phyloP scores from a whole-genome alignment of 2,888 invertebrate species.

The Papilio demoleus region DNA sequence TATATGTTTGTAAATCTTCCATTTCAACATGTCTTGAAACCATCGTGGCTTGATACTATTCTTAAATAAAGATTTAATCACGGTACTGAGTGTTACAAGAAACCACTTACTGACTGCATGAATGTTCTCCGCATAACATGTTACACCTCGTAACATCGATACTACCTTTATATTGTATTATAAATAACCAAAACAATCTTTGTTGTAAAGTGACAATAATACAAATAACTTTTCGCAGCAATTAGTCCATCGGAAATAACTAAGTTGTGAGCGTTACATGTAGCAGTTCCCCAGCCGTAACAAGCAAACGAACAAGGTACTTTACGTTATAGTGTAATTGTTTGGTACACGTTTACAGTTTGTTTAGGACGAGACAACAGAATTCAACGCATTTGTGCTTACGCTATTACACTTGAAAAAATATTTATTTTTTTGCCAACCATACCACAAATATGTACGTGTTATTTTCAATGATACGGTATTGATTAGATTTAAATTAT shows the following conservation, averaged over 20 bases:
- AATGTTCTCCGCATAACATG: no score
- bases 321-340: slow-evolving; percentile 29
- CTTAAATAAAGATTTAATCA: no score
- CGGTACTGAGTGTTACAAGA: no score
- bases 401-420: slow-evolving; percentile 18
- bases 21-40: no score
- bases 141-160: no score
- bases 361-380: slow-evolving; percentile 37
- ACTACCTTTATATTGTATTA: no score
- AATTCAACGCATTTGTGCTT: slow-evolving; percentile 27
- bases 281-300: slow-evolving; percentile 5
- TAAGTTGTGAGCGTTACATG: slow-evolving; percentile 8
- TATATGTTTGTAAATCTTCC: no score
- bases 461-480: neutral
- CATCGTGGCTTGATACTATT: no score
- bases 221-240: neutral
- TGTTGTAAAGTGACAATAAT: neutral
- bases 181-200: neutral
- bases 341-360: slow-evolving; percentile 29
- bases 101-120: no score
- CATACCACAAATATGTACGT: neutral
- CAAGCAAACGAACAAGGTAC: slow-evolving; percentile 15
- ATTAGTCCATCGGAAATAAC: slow-evolving; percentile 5
- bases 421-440: neutral
- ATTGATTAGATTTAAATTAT: neutral